These are phyloP conservation scores for Eueides isabella DNA, from an alignment of 1,140 invertebrate species.

Conservation along the genomic window DNA sequence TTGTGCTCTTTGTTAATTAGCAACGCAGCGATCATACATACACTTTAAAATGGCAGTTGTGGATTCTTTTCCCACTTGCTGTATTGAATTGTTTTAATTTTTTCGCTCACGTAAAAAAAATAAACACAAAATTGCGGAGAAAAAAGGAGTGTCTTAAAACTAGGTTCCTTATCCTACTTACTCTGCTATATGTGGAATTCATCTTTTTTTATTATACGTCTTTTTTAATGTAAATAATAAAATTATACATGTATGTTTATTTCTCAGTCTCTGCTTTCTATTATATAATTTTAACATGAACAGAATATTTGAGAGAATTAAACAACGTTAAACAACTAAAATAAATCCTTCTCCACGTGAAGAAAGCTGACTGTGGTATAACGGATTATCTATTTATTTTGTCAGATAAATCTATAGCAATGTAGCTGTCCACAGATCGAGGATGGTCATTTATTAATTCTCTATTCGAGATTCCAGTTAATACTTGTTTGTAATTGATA, in stretches of 20 bases:
- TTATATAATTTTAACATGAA: too few species aligned
- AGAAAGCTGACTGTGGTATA: slow-evolving; percentile 1
- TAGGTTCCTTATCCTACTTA: neutral
- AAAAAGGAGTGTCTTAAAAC: neutral
- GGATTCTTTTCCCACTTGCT: too few species aligned
- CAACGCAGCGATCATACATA: too few species aligned
- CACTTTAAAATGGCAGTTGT: too few species aligned
- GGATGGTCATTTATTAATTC: slow-evolving; percentile 32
- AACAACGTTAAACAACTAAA: neutral
- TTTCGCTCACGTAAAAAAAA: too few species aligned
- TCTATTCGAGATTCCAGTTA: slow-evolving; percentile 15
- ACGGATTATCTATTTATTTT: slow-evolving; percentile 11
- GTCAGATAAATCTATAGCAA: slow-evolving; percentile 24
- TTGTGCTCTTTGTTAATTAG: too few species aligned
- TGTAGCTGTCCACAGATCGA: slow-evolving; percentile 21
- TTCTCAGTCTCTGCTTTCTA: too few species aligned
- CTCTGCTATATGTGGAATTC: neutral
- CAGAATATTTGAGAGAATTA: neutral
- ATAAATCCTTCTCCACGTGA: neutral
- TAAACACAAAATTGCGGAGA: too few species aligned
- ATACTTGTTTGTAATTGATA: neutral
- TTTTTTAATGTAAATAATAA: too few species aligned
- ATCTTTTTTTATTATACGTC: too few species aligned
- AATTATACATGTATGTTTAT: too few species aligned
- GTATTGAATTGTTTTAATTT: too few species aligned